phyloP scores from a whole-genome alignment of 2,113 vertebrate species.

The Ciconia maguari region DNA sequence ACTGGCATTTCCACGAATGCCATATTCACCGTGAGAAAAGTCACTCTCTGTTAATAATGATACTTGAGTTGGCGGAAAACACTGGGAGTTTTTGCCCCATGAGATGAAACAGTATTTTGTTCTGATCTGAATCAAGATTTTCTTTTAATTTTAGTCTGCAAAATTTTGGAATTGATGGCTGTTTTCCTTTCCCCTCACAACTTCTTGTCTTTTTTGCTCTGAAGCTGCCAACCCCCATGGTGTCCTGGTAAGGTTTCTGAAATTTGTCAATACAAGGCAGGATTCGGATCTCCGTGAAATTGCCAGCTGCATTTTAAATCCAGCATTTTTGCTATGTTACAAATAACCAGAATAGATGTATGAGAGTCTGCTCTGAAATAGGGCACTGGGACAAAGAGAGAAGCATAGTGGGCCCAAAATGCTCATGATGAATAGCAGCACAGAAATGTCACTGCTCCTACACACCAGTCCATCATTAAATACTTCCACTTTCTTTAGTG shows the following conservation, averaged over 20 bases:
- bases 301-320: background rate
- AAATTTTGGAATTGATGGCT: background rate
- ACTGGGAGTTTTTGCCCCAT: background rate
- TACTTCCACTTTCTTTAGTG: conserved; percentile 26
- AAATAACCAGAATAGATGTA: background rate
- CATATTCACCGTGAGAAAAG: background rate
- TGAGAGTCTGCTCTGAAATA: background rate
- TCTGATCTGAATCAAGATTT: conserved; percentile 9
- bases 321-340: background rate
- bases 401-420: background rate
- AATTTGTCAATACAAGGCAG: background rate
- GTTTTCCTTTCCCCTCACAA: background rate
- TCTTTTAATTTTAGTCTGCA: background rate
- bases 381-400: background rate
- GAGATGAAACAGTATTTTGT: background rate
- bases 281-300: background rate
- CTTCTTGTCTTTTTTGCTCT: background rate
- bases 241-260: background rate
- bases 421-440: background rate
- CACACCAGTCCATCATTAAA: conserved; percentile 16
- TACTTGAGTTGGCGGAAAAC: conserved; percentile 37
- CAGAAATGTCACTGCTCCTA: conserved; percentile 54
- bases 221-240: background rate
- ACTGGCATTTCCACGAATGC: conserved; percentile 14
- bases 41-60: background rate